Evolutionary conservation across 1,140 invertebrate genomes (phyloP).

Genomic region (Charaxes varanes): DNA sequence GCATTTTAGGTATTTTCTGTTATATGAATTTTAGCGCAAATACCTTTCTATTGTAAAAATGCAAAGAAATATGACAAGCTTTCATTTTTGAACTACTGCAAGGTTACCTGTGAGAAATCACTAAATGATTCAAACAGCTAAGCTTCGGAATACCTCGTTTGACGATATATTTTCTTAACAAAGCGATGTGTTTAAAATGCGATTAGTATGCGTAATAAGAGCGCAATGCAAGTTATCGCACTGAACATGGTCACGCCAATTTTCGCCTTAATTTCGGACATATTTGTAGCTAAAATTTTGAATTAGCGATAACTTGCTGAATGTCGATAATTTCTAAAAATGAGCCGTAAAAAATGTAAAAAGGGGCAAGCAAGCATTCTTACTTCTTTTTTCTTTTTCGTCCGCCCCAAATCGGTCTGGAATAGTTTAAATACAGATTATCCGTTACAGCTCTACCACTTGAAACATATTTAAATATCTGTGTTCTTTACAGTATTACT

Average conservation of each 20-base stretch:
- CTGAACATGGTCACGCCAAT: conserved; percentile 44
- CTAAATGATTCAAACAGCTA: conserved; percentile 41
- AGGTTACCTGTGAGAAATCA: conserved; percentile 47
- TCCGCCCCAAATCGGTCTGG: conserved; percentile 92
- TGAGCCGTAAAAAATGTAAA: conserved; percentile 66
- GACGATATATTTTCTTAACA: conserved; percentile 54
- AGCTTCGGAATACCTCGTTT: conserved; percentile 40
- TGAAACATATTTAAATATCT: too few relatives aligned
- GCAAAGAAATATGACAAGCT: conserved; percentile 67
- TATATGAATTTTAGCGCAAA: conserved; percentile 5
- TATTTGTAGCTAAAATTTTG: conserved; percentile 41
- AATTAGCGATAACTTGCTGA: conserved; percentile 66
- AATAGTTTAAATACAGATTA: conserved; percentile 75
- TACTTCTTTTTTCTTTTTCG: conserved; percentile 98
- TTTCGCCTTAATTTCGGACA: conserved; percentile 24
- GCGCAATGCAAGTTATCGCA: conserved; percentile 68
- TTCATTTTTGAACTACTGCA: conserved; percentile 41
- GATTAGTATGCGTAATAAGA: conserved; percentile 57
- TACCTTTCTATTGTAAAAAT: conserved; percentile 17
- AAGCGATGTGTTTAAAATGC: conserved; percentile 70
- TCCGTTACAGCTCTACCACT: conserved; percentile 51
- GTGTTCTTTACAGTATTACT: conserved; percentile 2
- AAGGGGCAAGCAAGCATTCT: conserved; percentile 79
- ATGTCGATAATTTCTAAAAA: conserved; percentile 60
- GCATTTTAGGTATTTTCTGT: conserved; percentile 5